A percentile compares a stretch with the other conserved stretches of the same genome.
These are phyloP conservation scores for Nemoura dubitans DNA, from an alignment of 2,888 invertebrate species.

Conservation along the genomic window DNA sequence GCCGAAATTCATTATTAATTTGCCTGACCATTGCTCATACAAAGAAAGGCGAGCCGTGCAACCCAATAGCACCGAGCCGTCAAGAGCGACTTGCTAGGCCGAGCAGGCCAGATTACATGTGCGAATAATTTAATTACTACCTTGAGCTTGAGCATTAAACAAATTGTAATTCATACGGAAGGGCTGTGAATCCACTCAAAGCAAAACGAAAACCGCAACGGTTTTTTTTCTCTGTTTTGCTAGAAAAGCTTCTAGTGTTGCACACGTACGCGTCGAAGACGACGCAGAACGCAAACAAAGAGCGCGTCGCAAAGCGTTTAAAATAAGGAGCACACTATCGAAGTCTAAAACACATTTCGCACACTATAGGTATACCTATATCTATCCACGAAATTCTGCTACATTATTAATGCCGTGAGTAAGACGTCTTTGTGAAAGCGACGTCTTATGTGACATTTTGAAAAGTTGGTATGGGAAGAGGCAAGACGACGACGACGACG, in stretches of 20 bases:
- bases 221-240: not conserved
- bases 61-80: not conserved
- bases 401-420: not conserved
- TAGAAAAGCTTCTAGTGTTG: too few species aligned
- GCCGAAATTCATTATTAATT: not conserved
- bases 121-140: not conserved
- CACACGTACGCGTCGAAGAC: too few species aligned
- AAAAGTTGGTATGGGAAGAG: not conserved
- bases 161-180: not conserved
- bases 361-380: too few species aligned
- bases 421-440: not conserved
- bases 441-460: constrained; percentile 7
- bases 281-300: not conserved
- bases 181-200: not conserved
- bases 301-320: not conserved
- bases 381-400: not conserved
- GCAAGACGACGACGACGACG: not conserved
- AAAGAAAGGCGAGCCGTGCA: not conserved
- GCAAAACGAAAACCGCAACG: not conserved
- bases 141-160: not conserved
- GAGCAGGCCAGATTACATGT: not conserved
- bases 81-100: not conserved
- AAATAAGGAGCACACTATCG: not conserved
- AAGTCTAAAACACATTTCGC: too few species aligned
- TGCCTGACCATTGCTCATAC: constrained; percentile 5